phyloP scores from a whole-genome alignment of 2,113 vertebrate genomes.

The Merops nubicus region DNA sequence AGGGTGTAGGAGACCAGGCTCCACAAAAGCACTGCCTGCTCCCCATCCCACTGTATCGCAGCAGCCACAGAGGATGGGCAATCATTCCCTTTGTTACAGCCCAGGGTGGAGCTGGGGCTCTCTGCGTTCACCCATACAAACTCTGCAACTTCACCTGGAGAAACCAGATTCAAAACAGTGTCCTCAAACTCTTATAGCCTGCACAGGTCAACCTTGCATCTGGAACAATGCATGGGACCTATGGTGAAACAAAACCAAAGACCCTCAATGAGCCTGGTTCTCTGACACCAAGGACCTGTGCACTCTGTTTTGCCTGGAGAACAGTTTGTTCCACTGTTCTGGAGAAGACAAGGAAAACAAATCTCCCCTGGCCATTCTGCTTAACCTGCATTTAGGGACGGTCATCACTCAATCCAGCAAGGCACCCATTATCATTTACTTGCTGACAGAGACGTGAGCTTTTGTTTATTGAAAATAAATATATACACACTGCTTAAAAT shows the following conservation, averaged over 20 bases:
- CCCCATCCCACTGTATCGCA: accelerated
- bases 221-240: accelerated
- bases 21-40: neutral
- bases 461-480: conserved; percentile 30
- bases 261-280: neutral
- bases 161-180: neutral
- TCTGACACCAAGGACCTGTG: accelerated
- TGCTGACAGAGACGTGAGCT: neutral
- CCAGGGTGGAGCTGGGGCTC: neutral
- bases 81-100: accelerated
- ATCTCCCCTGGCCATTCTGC: neutral
- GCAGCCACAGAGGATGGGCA: neutral
- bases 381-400: neutral
- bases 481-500: neutral
- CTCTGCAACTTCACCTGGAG: neutral
- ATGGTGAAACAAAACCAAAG: neutral
- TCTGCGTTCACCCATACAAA: neutral
- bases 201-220: accelerated
- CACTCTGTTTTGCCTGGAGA: neutral
- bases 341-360: neutral
- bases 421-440: neutral
- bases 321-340: neutral
- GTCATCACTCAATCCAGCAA: neutral
- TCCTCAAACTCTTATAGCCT: neutral
- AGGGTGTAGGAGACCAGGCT: neutral